A percentile compares a stretch with the other conserved stretches of the same genome.
phyloP scores from a whole-genome alignment of 2,113 vertebrate genomes.

The Proterorhinus semilunaris region DNA sequence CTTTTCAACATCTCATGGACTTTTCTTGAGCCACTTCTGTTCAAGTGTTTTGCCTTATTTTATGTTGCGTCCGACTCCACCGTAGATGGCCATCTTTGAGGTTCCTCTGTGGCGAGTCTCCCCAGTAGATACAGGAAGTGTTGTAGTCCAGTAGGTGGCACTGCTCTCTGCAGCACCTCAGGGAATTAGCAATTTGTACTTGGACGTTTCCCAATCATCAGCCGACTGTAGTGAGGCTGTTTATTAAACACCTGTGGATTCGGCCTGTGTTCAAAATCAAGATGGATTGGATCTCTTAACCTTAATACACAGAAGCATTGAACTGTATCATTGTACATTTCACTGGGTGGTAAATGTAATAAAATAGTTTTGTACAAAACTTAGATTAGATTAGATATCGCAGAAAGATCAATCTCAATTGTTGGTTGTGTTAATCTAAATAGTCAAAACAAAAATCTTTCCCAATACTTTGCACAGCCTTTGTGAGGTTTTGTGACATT shows the following conservation, averaged over 20 bases:
- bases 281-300: background rate
- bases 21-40: conserved; percentile 41
- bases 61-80: conserved; percentile 45
- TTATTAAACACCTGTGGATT: background rate
- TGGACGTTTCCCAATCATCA: background rate
- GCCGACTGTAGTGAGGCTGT: background rate
- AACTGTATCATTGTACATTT: too few relatives aligned
- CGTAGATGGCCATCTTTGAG: conserved; percentile 26
- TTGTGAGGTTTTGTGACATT: background rate
- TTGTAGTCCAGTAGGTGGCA: conserved; percentile 42
- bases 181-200: conserved; percentile 58
- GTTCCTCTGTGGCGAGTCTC: conserved; percentile 16
- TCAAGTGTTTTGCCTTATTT: conserved; percentile 66
- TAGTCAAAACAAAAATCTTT: too few relatives aligned
- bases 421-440: too few relatives aligned
- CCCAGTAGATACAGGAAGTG: conserved; percentile 19
- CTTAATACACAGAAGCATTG: too few relatives aligned
- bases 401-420: too few relatives aligned
- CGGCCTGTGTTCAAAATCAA: background rate
- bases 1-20: conserved; percentile 28
- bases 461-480: background rate
- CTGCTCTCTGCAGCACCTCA: conserved; percentile 68
- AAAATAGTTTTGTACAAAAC: too few relatives aligned
- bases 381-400: too few relatives aligned
- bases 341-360: too few relatives aligned